Percentiles rank a stretch among this genome's conserved stretches.
These are phyloP conservation scores for Drosophila trichaetosa DNA, from an alignment of 2,888 invertebrate genomes.

Conservation along the genomic window DNA sequence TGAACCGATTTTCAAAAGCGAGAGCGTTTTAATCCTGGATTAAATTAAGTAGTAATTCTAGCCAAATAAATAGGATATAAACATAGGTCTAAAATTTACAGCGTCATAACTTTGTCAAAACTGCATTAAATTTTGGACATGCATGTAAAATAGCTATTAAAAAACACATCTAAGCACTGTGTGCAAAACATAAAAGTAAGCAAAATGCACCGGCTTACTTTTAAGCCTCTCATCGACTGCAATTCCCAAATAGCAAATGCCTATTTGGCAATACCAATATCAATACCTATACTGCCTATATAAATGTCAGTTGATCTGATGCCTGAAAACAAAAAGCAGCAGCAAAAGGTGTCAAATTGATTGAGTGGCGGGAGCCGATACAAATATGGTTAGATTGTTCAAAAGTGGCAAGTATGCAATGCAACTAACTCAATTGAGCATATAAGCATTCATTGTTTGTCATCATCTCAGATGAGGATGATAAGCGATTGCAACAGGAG, in stretches of 20 bases:
- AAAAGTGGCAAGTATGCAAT: slow-evolving; percentile 26
- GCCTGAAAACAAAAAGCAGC: background rate
- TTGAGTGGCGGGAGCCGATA: slow-evolving; percentile 59
- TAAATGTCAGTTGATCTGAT: background rate
- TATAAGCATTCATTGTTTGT: slow-evolving; percentile 68
- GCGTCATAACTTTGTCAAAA: background rate
- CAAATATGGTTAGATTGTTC: slow-evolving; percentile 17
- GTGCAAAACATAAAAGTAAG: background rate
- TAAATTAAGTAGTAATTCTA: too few species aligned
- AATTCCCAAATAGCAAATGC: background rate
- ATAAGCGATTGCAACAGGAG: slow-evolving; percentile 35
- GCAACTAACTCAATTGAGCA: slow-evolving; percentile 63
- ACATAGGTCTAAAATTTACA: background rate
- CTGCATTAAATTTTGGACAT: background rate
- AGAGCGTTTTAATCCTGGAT: too few species aligned
- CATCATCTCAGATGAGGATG: slow-evolving; percentile 45
- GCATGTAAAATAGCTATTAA: background rate
- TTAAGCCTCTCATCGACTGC: background rate
- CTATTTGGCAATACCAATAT: background rate
- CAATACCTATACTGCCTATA: background rate
- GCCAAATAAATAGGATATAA: too few species aligned
- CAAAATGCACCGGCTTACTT: background rate
- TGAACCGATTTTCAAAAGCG: background rate
- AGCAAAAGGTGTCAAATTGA: slow-evolving; percentile 53
- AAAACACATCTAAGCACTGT: background rate